These are phyloP conservation scores for Corythornis madagascariensis DNA, from an alignment of 2,113 vertebrate genomes.

Conservation along the genomic window DNA sequence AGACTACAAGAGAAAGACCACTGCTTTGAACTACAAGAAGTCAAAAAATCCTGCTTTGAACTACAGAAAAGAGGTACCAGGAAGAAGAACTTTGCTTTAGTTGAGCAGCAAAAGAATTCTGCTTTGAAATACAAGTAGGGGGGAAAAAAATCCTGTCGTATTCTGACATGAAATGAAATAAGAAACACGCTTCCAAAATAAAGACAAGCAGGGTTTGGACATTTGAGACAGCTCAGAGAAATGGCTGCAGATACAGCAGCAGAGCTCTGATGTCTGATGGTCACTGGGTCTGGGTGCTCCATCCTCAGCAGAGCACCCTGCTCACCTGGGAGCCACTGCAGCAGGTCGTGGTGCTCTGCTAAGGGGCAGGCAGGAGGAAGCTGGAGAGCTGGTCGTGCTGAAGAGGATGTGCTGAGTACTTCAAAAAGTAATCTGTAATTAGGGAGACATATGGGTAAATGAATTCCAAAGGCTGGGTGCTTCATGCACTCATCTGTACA, in stretches of 20 bases:
- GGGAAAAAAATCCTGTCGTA: background rate
- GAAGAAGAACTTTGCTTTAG: constrained; percentile 46
- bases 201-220: background rate
- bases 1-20: constrained; percentile 51
- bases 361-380: background rate
- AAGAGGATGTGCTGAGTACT: background rate
- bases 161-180: constrained; percentile 29
- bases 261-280: background rate
- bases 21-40: constrained; percentile 64
- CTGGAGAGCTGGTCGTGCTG: background rate
- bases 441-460: background rate
- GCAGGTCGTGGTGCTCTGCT: background rate
- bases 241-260: background rate
- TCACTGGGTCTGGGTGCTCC: background rate
- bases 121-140: constrained; percentile 62
- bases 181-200: constrained; percentile 5
- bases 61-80: constrained; percentile 37
- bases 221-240: background rate
- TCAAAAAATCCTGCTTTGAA: constrained; percentile 57
- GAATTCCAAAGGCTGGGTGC: background rate
- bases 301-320: background rate
- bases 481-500: background rate
- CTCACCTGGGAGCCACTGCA: background rate
- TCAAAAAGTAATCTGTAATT: background rate
- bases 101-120: constrained; percentile 16